Evolutionary conservation across 2,797 vertebrate species (phyloP), one percentile per base, ranked within the genome.

Genomic region (Protonibea diacanthus): DNA sequence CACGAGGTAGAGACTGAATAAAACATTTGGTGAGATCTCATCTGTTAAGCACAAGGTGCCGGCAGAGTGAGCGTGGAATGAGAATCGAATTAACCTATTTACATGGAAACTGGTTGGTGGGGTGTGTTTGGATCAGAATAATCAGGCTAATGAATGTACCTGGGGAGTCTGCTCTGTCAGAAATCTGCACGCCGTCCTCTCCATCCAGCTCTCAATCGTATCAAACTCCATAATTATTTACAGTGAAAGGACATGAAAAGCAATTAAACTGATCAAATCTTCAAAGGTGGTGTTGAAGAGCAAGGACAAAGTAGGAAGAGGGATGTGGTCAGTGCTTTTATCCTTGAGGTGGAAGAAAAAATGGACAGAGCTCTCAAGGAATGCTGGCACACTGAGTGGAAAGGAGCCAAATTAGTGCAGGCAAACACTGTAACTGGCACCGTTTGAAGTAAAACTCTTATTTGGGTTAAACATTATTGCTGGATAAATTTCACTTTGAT

Each of bases 81-180:
- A 67, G 89, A 89, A 87, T 90, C 82, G 44, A 88, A 85, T 89
- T 86, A 91, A 90, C 86, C 88, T 84, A 91, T 92, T 93, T 93
- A 79, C 87, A 85, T 86, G 88, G 85, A 84, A 88, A 88, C 84
- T 70, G 80, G 76, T 71, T 90, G 86, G 81, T 78, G 80, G 58
- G 74, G 87, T 78, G 85, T 84, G 83, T 92, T 84, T 92, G 84
- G 69, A 82, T 87, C n/a, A 51, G 85, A 89, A 89, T 91, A 93
- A 92, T 93, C 87, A 92, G 90, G 89, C 90, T 92, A 91, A 92
- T 91, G 84, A 89, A 85, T 88, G 82, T 80, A 88, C 87, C 91
- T 60, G 77, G 91, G 92, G 91, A 91, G 81, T 86, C 27, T 5
- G 45, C 81, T 86, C 78, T 60, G 72, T 88, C 82, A 85, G 72